Percentiles rank a stretch among this genome's conserved stretches.
phyloP scores from a whole-genome alignment of 2,888 invertebrate species.

The Ectropis crepuscularia region DNA sequence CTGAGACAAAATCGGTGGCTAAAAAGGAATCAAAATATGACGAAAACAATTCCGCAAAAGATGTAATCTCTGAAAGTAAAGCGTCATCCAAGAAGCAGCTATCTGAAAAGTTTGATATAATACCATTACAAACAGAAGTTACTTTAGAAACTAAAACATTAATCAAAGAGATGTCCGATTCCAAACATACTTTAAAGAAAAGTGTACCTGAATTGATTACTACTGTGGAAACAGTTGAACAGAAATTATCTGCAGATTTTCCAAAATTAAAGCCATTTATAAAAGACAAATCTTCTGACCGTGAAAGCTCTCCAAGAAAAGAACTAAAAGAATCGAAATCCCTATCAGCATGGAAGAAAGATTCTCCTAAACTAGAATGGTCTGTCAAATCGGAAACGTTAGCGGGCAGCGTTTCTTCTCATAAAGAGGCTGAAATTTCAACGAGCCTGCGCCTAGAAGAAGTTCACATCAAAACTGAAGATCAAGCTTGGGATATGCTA shows the following conservation, averaged over 20 bases:
- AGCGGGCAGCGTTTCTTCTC: conserved; percentile 41
- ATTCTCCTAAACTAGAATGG: conserved; percentile 38
- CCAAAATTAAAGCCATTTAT: conserved; percentile 14
- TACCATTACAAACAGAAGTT: background rate
- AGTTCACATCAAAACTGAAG: conserved; percentile 65
- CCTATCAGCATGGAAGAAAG: conserved; percentile 36
- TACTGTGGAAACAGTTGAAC: conserved; percentile 4
- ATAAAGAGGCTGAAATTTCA: conserved; percentile 44
- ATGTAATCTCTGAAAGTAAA: conserved; percentile 5
- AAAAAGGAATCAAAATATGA: conserved; percentile 8
- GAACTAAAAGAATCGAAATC: conserved; percentile 26
- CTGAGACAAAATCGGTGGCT: conserved; percentile 5
- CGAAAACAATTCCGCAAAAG: conserved; percentile 5
- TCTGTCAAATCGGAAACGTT: conserved; percentile 27
- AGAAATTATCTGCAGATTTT: conserved; percentile 3
- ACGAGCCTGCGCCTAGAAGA: conserved; percentile 43
- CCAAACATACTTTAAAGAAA: conserved; percentile 15
- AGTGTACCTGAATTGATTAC: background rate
- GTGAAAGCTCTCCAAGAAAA: conserved; percentile 30
- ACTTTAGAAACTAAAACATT: conserved; percentile 4
- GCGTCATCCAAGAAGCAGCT: conserved; percentile 1
- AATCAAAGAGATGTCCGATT: conserved; percentile 2
- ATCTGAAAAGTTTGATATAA: conserved; percentile 7
- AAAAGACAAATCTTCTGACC: conserved; percentile 29
- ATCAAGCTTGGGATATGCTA: conserved; percentile 78